Conservation (phyloP, 2,888 invertebrate genomes). For the Serrognathus titanus region DNA sequence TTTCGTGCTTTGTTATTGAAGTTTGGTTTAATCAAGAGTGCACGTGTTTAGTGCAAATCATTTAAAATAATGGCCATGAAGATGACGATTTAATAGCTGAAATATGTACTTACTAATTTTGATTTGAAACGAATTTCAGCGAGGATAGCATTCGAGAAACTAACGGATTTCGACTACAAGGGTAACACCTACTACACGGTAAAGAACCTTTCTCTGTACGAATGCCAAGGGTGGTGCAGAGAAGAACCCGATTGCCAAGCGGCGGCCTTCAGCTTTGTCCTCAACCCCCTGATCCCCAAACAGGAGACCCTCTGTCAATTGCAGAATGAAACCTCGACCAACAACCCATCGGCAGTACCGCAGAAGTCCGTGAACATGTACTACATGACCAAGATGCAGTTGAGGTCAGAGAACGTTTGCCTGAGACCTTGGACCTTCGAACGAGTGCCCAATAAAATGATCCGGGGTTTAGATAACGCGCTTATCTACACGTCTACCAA, state of each 20-base stretch:
- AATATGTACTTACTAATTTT: no score
- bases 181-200: constrained; percentile 91
- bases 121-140: constrained; percentile 50
- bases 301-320: constrained; percentile 89
- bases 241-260: constrained; percentile 91
- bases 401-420: constrained; percentile 88
- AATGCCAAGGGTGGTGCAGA: constrained; percentile 93
- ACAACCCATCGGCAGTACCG: constrained; percentile 81
- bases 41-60: no score
- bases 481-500: constrained; percentile 91
- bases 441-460: constrained; percentile 87
- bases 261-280: constrained; percentile 88
- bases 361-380: constrained; percentile 86
- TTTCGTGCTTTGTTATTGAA: no score
- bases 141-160: constrained; percentile 87
- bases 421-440: constrained; percentile 91
- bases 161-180: constrained; percentile 87
- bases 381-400: constrained; percentile 90
- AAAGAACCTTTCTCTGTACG: constrained; percentile 85
- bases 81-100: no score
- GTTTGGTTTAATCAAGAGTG: no score
- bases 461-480: constrained; percentile 86
- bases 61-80: no score
- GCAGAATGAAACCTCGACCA: constrained; percentile 89
- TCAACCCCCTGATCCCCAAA: constrained; percentile 86